Conservation (phyloP, 2,113 vertebrate species). For the Gymnocephalus cernua region DNA sequence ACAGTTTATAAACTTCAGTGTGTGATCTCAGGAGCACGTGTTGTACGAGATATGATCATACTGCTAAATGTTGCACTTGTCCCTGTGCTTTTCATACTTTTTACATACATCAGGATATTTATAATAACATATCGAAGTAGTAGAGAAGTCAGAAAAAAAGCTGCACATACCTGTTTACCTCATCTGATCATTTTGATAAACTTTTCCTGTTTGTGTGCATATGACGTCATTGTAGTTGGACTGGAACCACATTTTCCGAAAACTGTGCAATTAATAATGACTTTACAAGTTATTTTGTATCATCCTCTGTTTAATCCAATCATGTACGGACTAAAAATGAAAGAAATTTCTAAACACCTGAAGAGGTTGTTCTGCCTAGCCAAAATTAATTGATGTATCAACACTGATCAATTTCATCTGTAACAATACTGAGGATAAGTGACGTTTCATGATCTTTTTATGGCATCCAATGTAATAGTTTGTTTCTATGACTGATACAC, state of each 20-base stretch:
- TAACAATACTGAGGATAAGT: too few relatives aligned
- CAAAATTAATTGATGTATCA: too few relatives aligned
- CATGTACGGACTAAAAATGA: slow-evolving; percentile 39
- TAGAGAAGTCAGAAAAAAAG: too few relatives aligned
- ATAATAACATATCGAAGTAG: slow-evolving; percentile 4
- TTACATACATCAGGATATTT: slow-evolving; percentile 51
- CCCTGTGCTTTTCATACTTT: slow-evolving; percentile 43
- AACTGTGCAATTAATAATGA: slow-evolving; percentile 29
- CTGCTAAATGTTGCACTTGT: not conserved
- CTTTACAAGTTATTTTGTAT: slow-evolving; percentile 13
- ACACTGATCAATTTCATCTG: too few relatives aligned
- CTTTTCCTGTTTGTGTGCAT: too few relatives aligned
- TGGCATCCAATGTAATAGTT: too few relatives aligned
- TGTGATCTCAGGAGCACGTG: not conserved
- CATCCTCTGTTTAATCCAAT: slow-evolving; percentile 22
- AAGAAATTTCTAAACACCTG: slow-evolving; percentile 23
- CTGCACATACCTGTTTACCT: slow-evolving; percentile 43
- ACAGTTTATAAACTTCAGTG: slow-evolving; percentile 21
- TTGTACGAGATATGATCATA: too few relatives aligned
- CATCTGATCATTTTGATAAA: too few relatives aligned
- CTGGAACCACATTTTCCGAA: too few relatives aligned
- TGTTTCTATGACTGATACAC: too few relatives aligned
- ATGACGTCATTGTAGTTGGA: too few relatives aligned
- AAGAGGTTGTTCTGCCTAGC: not conserved
- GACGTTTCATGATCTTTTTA: too few relatives aligned